A percentile compares a stretch with the other conserved stretches of the same genome.
Conservation (phyloP, 1,140 invertebrate species). For the Polyergus mexicanus region DNA sequence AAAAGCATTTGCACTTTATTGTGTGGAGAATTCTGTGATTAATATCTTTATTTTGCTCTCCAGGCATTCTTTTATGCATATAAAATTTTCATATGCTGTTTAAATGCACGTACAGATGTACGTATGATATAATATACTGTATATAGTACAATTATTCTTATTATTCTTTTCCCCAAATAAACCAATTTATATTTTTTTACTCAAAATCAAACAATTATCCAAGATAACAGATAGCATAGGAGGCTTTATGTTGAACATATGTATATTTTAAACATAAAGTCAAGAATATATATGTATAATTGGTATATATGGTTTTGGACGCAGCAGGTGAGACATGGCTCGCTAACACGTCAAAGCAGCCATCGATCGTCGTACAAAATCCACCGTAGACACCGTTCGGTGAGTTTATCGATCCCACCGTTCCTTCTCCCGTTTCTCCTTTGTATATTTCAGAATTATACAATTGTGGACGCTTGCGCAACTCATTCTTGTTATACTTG, state of each 20-base stretch:
- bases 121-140: conserved; percentile 5
- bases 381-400: conserved; percentile 91
- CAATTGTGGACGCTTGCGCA: conserved; percentile 65
- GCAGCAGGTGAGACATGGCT: conserved; percentile 91
- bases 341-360: conserved; percentile 90
- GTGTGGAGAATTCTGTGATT: conserved; percentile 10
- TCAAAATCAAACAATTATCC: conserved; percentile 6
- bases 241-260: conserved; percentile 11
- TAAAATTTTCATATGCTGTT: not conserved
- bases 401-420: conserved; percentile 87
- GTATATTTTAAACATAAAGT: conserved; percentile 45
- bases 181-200: conserved; percentile 18
- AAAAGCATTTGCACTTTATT: not conserved
- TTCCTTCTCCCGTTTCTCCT: conserved; percentile 66
- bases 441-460: conserved; percentile 61
- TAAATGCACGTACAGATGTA: not conserved
- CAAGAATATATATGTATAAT: conserved; percentile 77
- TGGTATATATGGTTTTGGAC: conserved; percentile 85
- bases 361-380: conserved; percentile 89
- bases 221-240: conserved; percentile 27
- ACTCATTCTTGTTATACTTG: conserved; percentile 62
- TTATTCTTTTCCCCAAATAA: not conserved
- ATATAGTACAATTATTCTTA: conserved; percentile 5
- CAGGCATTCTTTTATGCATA: not conserved
- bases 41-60: conserved; percentile 3